These are phyloP conservation scores for Drosophila imparisetae DNA, from an alignment of 2,888 invertebrate genomes.

Conservation along the genomic window DNA sequence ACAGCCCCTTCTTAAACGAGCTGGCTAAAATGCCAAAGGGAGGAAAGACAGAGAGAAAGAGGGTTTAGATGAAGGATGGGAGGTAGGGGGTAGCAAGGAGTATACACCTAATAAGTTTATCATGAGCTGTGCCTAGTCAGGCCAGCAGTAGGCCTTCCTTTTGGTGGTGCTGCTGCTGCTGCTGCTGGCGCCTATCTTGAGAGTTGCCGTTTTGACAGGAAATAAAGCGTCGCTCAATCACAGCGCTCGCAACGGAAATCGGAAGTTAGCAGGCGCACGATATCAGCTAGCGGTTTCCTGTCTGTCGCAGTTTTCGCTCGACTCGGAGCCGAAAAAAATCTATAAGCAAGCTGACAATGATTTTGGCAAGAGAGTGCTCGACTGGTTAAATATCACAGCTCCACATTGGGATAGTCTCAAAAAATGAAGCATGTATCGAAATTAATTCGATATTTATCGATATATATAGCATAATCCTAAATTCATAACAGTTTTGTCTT, in stretches of 20 bases:
- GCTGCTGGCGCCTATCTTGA: constrained; percentile 50
- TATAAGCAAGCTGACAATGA: not conserved
- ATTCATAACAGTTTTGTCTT: not conserved
- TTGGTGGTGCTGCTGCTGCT: not conserved
- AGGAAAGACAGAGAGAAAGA: not conserved
- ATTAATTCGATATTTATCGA: not conserved
- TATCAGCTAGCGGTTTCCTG: constrained; percentile 72
- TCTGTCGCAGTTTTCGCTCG: constrained; percentile 38
- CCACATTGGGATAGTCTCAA: not conserved
- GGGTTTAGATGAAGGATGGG: too few species aligned
- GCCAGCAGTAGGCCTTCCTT: constrained; percentile 16
- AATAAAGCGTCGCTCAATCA: constrained; percentile 76
- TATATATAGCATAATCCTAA: not conserved
- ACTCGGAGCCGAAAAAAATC: constrained; percentile 12
- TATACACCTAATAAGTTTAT: constrained; percentile 70
- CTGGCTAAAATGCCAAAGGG: not conserved
- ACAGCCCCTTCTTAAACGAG: not conserved
- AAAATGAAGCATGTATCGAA: not conserved
- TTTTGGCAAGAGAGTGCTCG: not conserved
- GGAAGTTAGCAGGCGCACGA: constrained; percentile 77
- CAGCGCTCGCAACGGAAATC: constrained; percentile 70
- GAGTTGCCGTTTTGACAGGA: constrained; percentile 64
- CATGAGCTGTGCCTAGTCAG: constrained; percentile 40
- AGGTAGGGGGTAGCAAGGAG: constrained; percentile 10
- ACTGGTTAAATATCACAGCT: not conserved